Evolutionary conservation across 2,113 vertebrate genomes (phyloP), one percentile per base, ranked within the genome.

Genomic region (Fregata magnificens): DNA sequence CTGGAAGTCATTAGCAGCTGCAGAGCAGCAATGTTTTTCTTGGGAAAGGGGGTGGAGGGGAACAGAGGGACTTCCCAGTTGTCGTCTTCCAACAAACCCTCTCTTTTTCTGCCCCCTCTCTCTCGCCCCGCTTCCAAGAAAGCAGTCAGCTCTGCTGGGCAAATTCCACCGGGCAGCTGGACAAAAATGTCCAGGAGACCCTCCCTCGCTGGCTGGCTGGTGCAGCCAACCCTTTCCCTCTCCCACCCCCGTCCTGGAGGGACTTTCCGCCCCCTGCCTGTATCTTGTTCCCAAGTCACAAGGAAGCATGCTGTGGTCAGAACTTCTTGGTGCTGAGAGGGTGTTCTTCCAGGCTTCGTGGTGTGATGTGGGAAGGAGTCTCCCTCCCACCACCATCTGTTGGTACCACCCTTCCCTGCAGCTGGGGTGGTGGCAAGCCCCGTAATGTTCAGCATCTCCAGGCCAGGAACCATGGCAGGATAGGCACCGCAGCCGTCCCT

Each of bases 1-100:
- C 92, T 97, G 95, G 87, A 96, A 97, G 42, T 56, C 84, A 77
- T 96, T 92, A 94, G 62, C 62, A 87, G 83, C 84, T 26, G 4
- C 19, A 36, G 79, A 89, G 32, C 71, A 47, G 47, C 59, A 42
- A 63, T 86, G 62, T 89, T 95, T 82, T 91, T 79, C 72, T 94
- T 89, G 74, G 74, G 90, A 88, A 83, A 69, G 10, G 8, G 24
- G 13, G 16, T 49, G 74, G 81, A 71, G 50, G 32, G n/a, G 67
- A 85, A 47, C 0, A 1, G 42, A 96, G 71, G 79, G 72, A 53
- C 66, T 95, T 97, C 76, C 80, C 92, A 69, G 71, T 87, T 94
- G 65, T 91, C 9, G 0, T 78, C 28, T 61, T 91, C 34, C 77
- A 87, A 58, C 25, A 96, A 90, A 63, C 40, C 44, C 13, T 76